Percentiles rank a stretch among this genome's conserved stretches.
These are phyloP conservation scores for Cylas formicarius DNA, from an alignment of 1,140 invertebrate species.

Conservation along the genomic window DNA sequence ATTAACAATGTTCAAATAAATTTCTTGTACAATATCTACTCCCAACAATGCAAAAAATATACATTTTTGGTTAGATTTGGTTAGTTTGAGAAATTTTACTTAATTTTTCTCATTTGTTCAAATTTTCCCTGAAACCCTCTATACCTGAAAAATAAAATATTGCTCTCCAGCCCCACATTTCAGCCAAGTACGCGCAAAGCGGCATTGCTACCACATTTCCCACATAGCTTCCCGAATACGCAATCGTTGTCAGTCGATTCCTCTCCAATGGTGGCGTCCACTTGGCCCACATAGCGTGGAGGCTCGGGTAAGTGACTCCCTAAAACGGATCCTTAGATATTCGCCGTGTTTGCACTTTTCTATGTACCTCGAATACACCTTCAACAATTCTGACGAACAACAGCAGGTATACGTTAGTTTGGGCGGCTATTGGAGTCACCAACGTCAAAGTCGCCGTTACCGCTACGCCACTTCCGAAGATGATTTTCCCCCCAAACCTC, in stretches of 20 bases:
- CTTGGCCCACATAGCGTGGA: slow-evolving; percentile 14
- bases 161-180: slow-evolving; percentile 12
- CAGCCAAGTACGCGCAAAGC: slow-evolving; percentile 14
- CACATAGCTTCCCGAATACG: slow-evolving; percentile 12
- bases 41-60: no score
- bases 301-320: slow-evolving; percentile 19
- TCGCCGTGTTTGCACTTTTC: background rate
- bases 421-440: slow-evolving; percentile 70
- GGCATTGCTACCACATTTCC: slow-evolving; percentile 17
- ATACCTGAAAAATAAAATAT: slow-evolving; percentile 19
- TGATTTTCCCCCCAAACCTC: slow-evolving; percentile 52
- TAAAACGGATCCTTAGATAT: slow-evolving; percentile 8
- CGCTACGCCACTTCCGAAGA: slow-evolving; percentile 75
- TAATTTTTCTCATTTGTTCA: background rate
- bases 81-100: background rate
- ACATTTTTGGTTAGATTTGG: background rate
- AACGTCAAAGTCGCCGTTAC: slow-evolving; percentile 75
- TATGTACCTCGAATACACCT: slow-evolving; percentile 85
- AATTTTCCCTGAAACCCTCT: background rate
- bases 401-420: slow-evolving; percentile 61
- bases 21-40: no score
- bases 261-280: slow-evolving; percentile 19
- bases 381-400: slow-evolving; percentile 72
- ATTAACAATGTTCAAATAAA: no score
- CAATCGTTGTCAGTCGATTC: slow-evolving; percentile 6